Percentiles rank a stretch among this genome's conserved stretches.
Conservation (phyloP, 2,113 vertebrate genomes). For the Hassar affinis region DNA sequence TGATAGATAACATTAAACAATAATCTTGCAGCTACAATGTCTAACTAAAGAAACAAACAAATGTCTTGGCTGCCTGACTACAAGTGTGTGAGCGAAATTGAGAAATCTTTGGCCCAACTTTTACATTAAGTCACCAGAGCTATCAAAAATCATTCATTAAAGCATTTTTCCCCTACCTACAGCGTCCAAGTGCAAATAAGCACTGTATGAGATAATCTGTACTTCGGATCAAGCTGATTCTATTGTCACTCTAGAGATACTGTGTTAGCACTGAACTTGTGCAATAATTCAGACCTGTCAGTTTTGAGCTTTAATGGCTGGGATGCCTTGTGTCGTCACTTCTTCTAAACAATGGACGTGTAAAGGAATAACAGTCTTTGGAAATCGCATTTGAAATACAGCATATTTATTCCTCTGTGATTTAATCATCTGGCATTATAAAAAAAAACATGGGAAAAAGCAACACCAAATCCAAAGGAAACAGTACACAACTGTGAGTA, state of each 20-base stretch:
- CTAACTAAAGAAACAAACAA: not conserved
- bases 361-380: not conserved
- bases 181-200: not conserved
- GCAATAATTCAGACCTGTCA: not conserved
- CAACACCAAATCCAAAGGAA: not conserved
- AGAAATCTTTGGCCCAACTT: not conserved
- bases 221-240: not conserved
- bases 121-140: not conserved
- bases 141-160: not conserved
- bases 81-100: not conserved
- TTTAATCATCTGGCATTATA: slow-evolving; percentile 18
- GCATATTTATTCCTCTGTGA: slow-evolving; percentile 36
- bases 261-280: not conserved
- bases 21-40: not conserved
- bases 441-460: not conserved
- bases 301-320: not conserved
- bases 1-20: not conserved
- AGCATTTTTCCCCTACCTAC: not conserved
- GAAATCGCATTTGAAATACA: not conserved
- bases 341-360: not conserved
- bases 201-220: not conserved
- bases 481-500: not conserved
- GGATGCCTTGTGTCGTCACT: not conserved
- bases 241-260: not conserved
- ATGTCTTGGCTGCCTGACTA: too few relatives aligned